Base-by-base conservation (phyloP, 2,113 vertebrate species). In the Callocephalon fimbriatum region DNA sequence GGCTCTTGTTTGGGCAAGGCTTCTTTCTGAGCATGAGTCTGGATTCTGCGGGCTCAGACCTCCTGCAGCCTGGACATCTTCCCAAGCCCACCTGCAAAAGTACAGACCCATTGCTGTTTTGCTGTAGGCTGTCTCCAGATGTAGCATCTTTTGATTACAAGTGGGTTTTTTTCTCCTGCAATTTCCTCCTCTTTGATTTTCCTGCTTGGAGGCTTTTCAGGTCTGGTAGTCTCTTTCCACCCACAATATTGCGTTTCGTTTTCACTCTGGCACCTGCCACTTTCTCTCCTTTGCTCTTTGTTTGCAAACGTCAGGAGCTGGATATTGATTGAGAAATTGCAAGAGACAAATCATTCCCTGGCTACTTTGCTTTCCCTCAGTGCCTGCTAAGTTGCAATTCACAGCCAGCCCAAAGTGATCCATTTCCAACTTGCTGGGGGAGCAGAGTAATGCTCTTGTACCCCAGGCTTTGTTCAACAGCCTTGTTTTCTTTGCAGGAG, bases 221-320 rank as follows among this genome's bases (percentile, higher is more conserved):
- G 94, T 92, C 95, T 70, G 75, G 81, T 81, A 91, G 95, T 67
- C 94, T 95, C 89, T 96, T 81, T 96, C 91, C 83, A 95, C 97
- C 86, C 95, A 93, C 85, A 86, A 25, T 93, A 90, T 93, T 93
- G 74, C 77, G 79, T 96, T 93, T 93, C 35, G 48, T 77, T 86
- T 93, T 97, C 53, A 1, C 78, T 93, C 79, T 70, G 90, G 95
- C 96, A 95, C 97, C 94, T 94, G 92, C 66, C 77, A 51, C 59
- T 70, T 88, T 94, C 75, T 72, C 86, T 92, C 85, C 75, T 97
- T 95, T 85, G 27, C 73, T 91, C 91, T 90, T 94, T 95, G 90
- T 97, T 89, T 94, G 95, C 90, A 83, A 92, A 78, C 51, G 54
- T 96, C 96, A 37, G 44, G 91, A 86, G 63, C 90, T 95, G 90